Percentiles rank a stretch among this genome's conserved stretches.
Conservation (phyloP, 2,113 vertebrate genomes). For the Sardina pilchardus region DNA sequence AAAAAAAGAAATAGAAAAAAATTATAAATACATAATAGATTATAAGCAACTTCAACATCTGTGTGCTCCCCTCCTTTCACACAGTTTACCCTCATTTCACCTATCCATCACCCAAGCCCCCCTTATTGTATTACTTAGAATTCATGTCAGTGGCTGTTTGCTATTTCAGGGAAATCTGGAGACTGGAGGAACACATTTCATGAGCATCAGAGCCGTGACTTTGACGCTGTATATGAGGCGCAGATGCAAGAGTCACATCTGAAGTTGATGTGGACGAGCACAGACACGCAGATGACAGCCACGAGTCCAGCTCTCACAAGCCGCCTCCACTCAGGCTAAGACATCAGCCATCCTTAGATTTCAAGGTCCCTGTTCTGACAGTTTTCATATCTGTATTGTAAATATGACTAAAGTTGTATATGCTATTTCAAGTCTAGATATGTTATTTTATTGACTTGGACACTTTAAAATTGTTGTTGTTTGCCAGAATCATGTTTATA, state of each 20-base stretch:
- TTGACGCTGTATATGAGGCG: slow-evolving; percentile 67
- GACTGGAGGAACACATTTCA: slow-evolving; percentile 81
- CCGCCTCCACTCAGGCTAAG: background rate
- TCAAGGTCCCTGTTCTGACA: background rate
- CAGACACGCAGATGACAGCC: background rate
- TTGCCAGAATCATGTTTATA: background rate
- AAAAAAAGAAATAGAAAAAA: no score
- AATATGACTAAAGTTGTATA: background rate
- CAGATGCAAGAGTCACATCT: slow-evolving; percentile 66
- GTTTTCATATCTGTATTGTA: background rate
- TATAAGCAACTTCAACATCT: no score
- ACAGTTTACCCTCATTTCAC: background rate
- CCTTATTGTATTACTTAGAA: background rate
- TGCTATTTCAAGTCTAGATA: no score
- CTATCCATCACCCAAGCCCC: background rate
- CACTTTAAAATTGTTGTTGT: no score
- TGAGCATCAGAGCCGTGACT: slow-evolving; percentile 66
- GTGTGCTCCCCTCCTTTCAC: no score
- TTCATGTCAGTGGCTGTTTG: background rate
- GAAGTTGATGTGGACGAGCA: slow-evolving; percentile 59
- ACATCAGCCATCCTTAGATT: background rate
- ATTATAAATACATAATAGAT: no score
- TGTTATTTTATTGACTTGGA: no score
- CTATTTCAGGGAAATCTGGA: slow-evolving; percentile 71
- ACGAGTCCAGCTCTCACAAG: background rate